Conservation (phyloP, 2,797 vertebrate genomes). For the Gallirallus australis region DNA sequence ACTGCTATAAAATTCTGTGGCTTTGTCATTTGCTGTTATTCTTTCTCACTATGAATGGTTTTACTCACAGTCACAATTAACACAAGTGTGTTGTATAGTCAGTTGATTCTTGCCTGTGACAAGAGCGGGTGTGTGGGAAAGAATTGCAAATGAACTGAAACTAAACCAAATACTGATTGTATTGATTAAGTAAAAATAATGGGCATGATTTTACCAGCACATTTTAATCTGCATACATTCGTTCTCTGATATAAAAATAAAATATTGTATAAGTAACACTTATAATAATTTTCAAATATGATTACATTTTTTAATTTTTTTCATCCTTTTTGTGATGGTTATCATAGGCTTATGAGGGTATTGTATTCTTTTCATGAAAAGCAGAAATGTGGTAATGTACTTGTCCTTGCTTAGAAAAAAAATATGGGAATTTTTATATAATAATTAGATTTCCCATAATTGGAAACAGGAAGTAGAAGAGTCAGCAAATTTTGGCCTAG, state of each 20-base stretch:
- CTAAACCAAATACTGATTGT: not conserved
- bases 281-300: not conserved
- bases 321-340: not conserved
- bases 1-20: not conserved
- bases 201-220: not conserved
- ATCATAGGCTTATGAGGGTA: not conserved
- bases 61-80: not conserved
- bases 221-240: not conserved
- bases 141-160: not conserved
- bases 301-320: accelerated
- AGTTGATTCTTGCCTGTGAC: not conserved
- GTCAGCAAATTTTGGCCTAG: not conserved
- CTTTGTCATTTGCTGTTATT: not conserved
- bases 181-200: not conserved
- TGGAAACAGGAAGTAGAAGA: not conserved
- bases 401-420: not conserved
- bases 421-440: accelerated
- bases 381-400: not conserved
- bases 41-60: not conserved
- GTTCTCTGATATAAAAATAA: not conserved
- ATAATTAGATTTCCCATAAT: not conserved
- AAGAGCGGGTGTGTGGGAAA: not conserved
- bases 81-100: not conserved
- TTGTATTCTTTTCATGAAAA: not conserved
- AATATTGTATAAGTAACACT: not conserved